These are phyloP conservation scores for Thysanoteuthis rhombus DNA, from an alignment of 2,888 invertebrate genomes.

Conservation along the genomic window DNA sequence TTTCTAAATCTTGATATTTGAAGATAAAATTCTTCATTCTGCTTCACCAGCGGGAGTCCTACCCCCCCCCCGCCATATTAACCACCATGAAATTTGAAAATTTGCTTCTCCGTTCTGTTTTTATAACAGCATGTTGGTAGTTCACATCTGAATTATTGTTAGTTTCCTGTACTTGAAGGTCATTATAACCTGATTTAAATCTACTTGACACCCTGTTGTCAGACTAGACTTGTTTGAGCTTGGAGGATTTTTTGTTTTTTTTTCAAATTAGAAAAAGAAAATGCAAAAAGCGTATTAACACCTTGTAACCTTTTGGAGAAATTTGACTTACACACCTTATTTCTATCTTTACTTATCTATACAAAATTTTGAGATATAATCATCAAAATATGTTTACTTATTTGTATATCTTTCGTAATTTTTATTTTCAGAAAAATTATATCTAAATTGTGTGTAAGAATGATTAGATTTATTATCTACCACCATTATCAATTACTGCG, in stretches of 20 bases:
- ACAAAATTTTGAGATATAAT: too few species aligned
- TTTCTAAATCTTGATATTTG: too few species aligned
- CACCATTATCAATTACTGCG: background rate
- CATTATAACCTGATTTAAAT: background rate
- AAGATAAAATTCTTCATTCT: too few species aligned
- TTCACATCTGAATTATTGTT: background rate
- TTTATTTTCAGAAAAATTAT: background rate
- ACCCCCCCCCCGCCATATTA: too few species aligned
- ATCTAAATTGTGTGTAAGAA: background rate
- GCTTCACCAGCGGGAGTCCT: too few species aligned
- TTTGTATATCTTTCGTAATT: background rate
- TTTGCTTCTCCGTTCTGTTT: background rate
- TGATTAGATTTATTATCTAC: too few species aligned
- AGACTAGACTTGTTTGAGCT: background rate
- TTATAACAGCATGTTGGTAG: too few species aligned
- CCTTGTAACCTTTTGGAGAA: background rate
- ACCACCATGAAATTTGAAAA: background rate
- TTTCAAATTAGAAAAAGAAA: too few species aligned
- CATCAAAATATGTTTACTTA: too few species aligned
- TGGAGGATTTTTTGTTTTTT: background rate
- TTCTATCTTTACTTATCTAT: background rate
- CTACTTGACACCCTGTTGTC: background rate
- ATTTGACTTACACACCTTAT: background rate
- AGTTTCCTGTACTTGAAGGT: background rate
- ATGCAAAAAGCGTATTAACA: background rate